Conservation (phyloP, 2,113 vertebrate species). For the Melanocharis versteri region DNA sequence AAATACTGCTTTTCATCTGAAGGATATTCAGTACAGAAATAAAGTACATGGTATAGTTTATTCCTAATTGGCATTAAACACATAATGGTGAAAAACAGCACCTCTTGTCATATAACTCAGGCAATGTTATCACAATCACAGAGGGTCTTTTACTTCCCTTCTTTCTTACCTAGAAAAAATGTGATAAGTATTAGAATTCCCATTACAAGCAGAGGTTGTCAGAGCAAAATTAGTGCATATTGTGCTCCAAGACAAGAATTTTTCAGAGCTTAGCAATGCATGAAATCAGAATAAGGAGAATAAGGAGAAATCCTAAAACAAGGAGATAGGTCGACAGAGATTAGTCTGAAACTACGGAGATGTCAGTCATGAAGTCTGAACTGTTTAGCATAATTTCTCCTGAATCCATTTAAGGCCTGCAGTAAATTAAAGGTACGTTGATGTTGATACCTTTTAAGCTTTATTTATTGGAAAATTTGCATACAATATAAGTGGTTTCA, state of each 20-base stretch:
- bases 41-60: neutral
- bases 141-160: neutral
- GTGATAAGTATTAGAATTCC: constrained; percentile 48
- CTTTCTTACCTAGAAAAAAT: constrained; percentile 54
- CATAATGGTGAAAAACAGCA: neutral
- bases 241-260: neutral
- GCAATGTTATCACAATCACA: constrained; percentile 30
- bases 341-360: neutral
- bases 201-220: constrained; percentile 63
- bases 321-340: neutral
- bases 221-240: constrained; percentile 64
- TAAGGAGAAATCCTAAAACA: constrained; percentile 51
- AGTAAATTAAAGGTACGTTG: neutral
- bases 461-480: neutral
- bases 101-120: neutral
- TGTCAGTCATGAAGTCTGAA: neutral
- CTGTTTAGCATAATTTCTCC: neutral
- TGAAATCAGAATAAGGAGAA: constrained; percentile 57
- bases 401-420: neutral
- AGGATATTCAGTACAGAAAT: neutral
- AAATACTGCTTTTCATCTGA: neutral
- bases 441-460: neutral
- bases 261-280: constrained; percentile 1
- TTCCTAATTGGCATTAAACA: neutral
- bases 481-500: neutral